A percentile compares a stretch with the other conserved stretches of the same genome.
phyloP scores from a whole-genome alignment of 2,888 invertebrate species.

The Epinotia nisella region DNA sequence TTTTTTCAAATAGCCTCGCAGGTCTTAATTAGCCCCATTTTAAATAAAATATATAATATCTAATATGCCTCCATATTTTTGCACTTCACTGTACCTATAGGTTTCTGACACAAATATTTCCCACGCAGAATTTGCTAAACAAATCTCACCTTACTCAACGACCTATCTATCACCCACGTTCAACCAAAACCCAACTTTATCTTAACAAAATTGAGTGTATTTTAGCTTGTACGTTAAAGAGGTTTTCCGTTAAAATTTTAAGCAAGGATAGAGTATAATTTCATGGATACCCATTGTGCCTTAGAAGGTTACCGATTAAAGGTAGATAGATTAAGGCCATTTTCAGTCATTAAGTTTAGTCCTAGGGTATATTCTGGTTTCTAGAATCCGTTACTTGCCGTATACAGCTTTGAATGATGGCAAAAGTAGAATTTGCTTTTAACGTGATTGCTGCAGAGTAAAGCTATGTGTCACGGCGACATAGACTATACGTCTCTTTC shows the following conservation, averaged over 20 bases:
- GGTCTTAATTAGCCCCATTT: too few species aligned
- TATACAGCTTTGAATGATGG: neutral
- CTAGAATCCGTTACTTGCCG: neutral
- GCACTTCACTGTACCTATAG: neutral
- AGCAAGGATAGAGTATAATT: slow-evolving; percentile 25
- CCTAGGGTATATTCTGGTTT: neutral
- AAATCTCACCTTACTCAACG: neutral
- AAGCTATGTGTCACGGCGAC: neutral
- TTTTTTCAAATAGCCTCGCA: too few species aligned
- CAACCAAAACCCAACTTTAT: neutral
- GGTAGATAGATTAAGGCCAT: slow-evolving; percentile 14
- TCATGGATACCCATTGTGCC: slow-evolving; percentile 35
- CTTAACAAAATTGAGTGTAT: neutral
- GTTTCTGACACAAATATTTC: slow-evolving; percentile 4
- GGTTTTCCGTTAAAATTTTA: neutral
- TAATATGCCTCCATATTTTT: neutral
- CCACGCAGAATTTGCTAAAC: slow-evolving; percentile 11
- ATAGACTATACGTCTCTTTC: too few species aligned
- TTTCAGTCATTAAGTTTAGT: slow-evolving; percentile 30
- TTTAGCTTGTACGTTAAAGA: neutral
- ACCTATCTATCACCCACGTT: neutral
- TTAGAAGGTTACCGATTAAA: slow-evolving; percentile 27
- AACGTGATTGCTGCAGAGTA: neutral
- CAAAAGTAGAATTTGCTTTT: neutral
- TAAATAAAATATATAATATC: too few species aligned